phyloP scores from a whole-genome alignment of 2,113 vertebrate species.

The Sebastes schlegelii region DNA sequence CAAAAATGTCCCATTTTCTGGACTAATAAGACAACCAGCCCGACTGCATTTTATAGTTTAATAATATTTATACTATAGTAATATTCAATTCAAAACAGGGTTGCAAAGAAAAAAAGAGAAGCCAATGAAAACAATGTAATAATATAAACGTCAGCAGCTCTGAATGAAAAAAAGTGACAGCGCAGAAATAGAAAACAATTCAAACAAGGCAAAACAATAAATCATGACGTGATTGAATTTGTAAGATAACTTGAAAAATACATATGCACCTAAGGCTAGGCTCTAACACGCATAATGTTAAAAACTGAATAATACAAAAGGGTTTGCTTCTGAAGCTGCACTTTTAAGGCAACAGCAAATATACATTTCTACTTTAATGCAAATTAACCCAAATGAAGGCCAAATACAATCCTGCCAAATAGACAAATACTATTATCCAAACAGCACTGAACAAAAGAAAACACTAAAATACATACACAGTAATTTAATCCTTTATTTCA shows the following conservation, averaged over 20 bases:
- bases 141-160: background rate
- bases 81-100: background rate
- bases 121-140: background rate
- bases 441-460: background rate
- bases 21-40: background rate
- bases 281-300: background rate
- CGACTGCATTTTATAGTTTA: background rate
- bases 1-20: background rate
- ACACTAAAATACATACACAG: no score
- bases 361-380: background rate
- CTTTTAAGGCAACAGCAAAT: background rate
- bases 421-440: no score
- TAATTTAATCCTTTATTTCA: no score
- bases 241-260: background rate
- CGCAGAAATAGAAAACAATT: background rate
- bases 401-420: no score
- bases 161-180: background rate
- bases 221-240: background rate
- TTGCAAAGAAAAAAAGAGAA: background rate
- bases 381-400: background rate
- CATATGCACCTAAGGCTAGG: background rate
- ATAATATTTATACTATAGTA: no score
- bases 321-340: background rate
- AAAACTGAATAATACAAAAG: no score
- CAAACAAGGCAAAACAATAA: background rate